A percentile compares a stretch with the other conserved stretches of the same genome.
Conservation (phyloP, 2,113 vertebrate genomes). For the Heterotilapia buettikoferi region DNA sequence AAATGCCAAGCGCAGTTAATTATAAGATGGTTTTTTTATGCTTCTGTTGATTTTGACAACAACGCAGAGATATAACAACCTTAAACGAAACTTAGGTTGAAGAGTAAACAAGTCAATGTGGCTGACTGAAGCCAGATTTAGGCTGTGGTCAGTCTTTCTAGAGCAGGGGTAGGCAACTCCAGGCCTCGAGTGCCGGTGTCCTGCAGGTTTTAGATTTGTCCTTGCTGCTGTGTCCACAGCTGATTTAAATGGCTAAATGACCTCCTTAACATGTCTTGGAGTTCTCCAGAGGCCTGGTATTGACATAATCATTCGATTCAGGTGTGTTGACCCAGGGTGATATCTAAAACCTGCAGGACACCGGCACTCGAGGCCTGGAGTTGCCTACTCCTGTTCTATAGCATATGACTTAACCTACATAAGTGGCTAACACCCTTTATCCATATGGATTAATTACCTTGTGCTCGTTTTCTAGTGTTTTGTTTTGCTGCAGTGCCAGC, state of each 20-base stretch:
- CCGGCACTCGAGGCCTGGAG: background rate
- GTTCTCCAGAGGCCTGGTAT: background rate
- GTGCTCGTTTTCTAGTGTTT: background rate
- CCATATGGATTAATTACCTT: background rate
- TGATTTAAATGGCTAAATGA: background rate
- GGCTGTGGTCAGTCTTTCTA: background rate
- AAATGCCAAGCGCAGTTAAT: fast-evolving
- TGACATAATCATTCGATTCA: background rate
- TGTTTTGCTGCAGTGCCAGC: background rate
- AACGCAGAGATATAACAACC: background rate
- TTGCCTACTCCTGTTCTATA: background rate
- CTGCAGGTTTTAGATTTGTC: background rate
- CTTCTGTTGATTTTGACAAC: background rate
- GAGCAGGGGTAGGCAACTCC: background rate
- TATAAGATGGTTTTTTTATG: background rate
- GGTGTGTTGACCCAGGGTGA: background rate
- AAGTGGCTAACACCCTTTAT: background rate
- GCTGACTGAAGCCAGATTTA: background rate
- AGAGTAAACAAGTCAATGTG: background rate
- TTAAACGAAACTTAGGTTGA: fast-evolving
- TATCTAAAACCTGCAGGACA: background rate
- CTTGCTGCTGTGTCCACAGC: background rate
- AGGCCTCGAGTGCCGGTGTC: background rate
- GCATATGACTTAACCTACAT: background rate
- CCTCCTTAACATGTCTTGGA: background rate